Percentiles rank a stretch among this genome's conserved stretches.
These are phyloP conservation scores for Ypsolopha sequella DNA, from an alignment of 2,888 invertebrate species.

Conservation along the genomic window DNA sequence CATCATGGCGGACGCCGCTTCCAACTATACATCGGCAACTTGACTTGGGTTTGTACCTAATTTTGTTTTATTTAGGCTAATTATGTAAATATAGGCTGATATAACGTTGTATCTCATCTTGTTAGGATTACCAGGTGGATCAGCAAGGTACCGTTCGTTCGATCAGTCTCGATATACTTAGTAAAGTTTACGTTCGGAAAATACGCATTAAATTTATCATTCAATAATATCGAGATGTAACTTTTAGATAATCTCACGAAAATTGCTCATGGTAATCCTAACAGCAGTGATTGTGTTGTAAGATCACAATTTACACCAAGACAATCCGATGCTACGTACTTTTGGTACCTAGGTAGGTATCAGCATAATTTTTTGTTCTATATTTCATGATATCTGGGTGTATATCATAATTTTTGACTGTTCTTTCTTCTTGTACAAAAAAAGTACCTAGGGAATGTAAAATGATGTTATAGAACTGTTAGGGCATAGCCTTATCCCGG, in stretches of 20 bases:
- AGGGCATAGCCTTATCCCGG: too few species aligned
- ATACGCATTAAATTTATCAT: neutral
- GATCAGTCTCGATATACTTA: neutral
- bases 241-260: neutral
- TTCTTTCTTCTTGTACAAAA: too few species aligned
- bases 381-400: too few species aligned
- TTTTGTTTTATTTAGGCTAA: conserved; percentile 42
- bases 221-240: neutral
- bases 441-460: too few species aligned
- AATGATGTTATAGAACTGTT: too few species aligned
- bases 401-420: too few species aligned
- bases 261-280: neutral
- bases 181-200: neutral
- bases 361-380: neutral
- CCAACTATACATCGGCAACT: conserved; percentile 97
- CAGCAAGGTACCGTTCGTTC: too few species aligned
- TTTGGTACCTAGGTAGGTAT: neutral
- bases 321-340: neutral
- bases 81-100: conserved; percentile 48
- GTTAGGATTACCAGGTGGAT: conserved; percentile 10
- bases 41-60: conserved; percentile 91
- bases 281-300: neutral
- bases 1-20: conserved; percentile 84
- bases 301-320: neutral
- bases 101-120: conserved; percentile 30